A percentile compares a stretch with the other conserved stretches of the same genome.
Conservation (phyloP, 2,113 vertebrate species). For the Leucopsar rothschildi region DNA sequence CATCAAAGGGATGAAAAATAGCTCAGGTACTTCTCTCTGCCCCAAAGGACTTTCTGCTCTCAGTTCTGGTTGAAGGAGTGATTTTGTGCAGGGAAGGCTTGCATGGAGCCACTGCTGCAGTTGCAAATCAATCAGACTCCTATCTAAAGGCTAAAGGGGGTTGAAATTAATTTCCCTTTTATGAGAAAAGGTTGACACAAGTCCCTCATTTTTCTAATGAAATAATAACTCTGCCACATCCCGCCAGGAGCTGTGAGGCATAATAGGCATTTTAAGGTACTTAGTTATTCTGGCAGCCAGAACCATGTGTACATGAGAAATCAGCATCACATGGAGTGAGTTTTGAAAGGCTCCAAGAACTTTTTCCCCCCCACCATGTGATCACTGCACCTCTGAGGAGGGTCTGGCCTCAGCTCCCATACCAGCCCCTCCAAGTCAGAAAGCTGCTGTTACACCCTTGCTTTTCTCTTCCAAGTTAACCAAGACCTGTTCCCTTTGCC, state of each 20-base stretch:
- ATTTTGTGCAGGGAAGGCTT: neutral
- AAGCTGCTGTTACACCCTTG: neutral
- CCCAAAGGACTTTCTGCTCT: neutral
- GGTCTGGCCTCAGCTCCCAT: rapidly evolving
- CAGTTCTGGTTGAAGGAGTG: neutral
- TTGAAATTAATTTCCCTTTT: conserved; percentile 6
- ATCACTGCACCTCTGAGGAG: neutral
- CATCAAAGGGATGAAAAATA: neutral
- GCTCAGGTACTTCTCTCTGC: neutral
- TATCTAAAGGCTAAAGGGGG: neutral
- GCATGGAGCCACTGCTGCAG: neutral
- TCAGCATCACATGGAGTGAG: neutral
- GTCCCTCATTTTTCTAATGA: neutral
- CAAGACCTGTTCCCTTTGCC: neutral
- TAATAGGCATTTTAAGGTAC: neutral
- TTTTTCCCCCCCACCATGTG: neutral
- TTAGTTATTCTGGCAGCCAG: neutral
- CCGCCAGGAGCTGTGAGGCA: neutral
- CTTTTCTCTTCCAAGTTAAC: neutral
- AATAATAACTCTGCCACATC: neutral
- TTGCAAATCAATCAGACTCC: neutral
- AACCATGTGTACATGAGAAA: neutral
- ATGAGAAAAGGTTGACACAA: neutral
- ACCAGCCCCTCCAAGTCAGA: neutral
- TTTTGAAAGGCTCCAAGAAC: neutral